These are phyloP conservation scores for Tetrax tetrax DNA, from an alignment of 2,113 vertebrate species.

Conservation along the genomic window DNA sequence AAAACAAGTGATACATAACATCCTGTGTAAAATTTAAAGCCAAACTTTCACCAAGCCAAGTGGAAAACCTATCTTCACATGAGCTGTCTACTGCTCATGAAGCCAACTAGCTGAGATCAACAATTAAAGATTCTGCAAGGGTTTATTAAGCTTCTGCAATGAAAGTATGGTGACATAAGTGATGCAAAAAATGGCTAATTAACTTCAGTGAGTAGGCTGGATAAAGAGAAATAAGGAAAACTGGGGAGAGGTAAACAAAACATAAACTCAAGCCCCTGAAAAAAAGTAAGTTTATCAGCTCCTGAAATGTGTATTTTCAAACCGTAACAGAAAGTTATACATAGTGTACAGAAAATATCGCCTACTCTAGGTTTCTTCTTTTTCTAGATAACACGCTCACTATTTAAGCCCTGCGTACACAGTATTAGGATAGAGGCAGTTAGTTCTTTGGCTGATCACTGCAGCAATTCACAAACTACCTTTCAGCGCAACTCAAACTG, in stretches of 20 bases:
- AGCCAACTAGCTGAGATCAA: neutral
- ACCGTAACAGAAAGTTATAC: neutral
- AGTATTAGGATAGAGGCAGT: neutral
- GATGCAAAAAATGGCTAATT: neutral
- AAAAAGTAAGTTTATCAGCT: neutral
- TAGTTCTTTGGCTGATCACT: neutral
- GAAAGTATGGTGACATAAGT: neutral
- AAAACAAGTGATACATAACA: neutral
- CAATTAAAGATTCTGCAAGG: neutral
- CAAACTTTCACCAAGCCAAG: neutral
- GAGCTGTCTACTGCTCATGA: neutral
- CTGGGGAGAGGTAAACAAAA: neutral
- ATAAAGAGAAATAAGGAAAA: neutral
- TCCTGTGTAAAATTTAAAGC: neutral
- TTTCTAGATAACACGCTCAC: neutral
- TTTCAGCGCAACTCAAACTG: neutral
- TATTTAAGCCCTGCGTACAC: neutral
- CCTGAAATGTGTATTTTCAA: neutral
- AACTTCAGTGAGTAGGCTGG: neutral
- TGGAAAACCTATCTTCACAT: neutral
- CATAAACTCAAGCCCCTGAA: neutral
- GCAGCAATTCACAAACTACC: neutral
- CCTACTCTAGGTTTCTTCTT: neutral
- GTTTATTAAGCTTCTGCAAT: neutral
- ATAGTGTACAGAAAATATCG: neutral